A percentile compares a stretch with the other conserved stretches of the same genome.
Evolutionary conservation across 2,888 invertebrate genomes (phyloP).

Genomic region (Carpatolechia fugitivella): DNA sequence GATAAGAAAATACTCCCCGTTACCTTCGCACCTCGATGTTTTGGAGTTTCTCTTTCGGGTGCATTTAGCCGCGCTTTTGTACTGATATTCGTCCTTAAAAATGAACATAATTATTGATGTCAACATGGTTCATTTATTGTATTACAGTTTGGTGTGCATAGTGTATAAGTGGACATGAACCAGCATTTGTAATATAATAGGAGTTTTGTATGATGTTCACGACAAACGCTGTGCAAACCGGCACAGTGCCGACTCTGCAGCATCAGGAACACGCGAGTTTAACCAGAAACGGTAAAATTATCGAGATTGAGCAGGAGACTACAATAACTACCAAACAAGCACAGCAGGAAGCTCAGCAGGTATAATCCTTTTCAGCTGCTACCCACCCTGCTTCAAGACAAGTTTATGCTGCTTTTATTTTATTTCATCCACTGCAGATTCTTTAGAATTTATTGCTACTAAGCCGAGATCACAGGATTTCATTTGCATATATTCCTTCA

Average conservation of each 20-base stretch:
- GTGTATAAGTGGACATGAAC: conserved; percentile 43
- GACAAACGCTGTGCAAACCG: conserved; percentile 80
- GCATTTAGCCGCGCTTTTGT: conserved; percentile 69
- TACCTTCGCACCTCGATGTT: conserved; percentile 71
- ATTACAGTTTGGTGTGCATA: conserved; percentile 33
- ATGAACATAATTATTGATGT: conserved; percentile 27
- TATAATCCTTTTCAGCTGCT: conserved; percentile 17
- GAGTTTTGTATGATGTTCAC: conserved; percentile 73
- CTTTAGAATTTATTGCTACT: neutral
- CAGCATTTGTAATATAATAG: conserved; percentile 49
- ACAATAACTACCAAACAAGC: conserved; percentile 66
- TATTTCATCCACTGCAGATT: neutral
- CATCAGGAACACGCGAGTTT: conserved; percentile 83
- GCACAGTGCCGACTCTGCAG: conserved; percentile 81
- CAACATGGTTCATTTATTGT: conserved; percentile 28
- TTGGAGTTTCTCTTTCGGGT: conserved; percentile 65
- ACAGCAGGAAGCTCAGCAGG: conserved; percentile 49
- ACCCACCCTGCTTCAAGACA: neutral
- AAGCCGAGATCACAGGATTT: conserved; percentile 14
- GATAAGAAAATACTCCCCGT: conserved; percentile 74
- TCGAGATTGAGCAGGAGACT: conserved; percentile 80
- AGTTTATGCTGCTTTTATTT: no score
- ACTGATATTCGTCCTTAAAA: conserved; percentile 23
- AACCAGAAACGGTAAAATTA: conserved; percentile 69
- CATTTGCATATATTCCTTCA: conserved; percentile 23